Evolutionary conservation across 2,888 invertebrate genomes (phyloP).

Genomic region (Drosophila nr. perissopoda): DNA sequence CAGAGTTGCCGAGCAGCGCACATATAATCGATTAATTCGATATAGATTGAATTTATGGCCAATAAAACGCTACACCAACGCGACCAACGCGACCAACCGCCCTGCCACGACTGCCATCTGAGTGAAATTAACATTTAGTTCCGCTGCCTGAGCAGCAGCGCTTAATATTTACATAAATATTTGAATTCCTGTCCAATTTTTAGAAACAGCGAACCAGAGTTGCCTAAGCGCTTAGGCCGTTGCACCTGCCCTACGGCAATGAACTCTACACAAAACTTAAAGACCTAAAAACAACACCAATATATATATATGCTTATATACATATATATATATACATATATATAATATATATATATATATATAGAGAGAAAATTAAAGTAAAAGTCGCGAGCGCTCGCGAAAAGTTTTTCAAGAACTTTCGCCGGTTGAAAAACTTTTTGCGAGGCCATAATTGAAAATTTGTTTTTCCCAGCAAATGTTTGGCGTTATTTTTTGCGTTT

Average conservation of each 20-base stretch:
- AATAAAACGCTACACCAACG: conserved; percentile 17
- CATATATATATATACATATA: conserved; percentile 10
- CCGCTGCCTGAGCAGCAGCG: conserved; percentile 8
- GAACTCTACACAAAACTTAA: conserved; percentile 59
- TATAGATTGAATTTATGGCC: conserved; percentile 85
- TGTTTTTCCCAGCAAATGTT: conserved; percentile 57
- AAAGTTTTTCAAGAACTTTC: conserved; percentile 74
- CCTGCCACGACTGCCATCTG: background rate
- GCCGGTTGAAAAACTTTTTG: conserved; percentile 67
- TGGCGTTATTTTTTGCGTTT: conserved; percentile 11
- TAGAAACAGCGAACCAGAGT: conserved; percentile 16
- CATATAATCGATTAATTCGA: conserved; percentile 85
- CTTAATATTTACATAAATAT: conserved; percentile 28
- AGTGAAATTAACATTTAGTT: conserved; percentile 16
- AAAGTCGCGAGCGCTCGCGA: conserved; percentile 67
- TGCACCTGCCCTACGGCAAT: conserved; percentile 75
- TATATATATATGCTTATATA: conserved; percentile 5
- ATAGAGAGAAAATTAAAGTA: conserved; percentile 67
- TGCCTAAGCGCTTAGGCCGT: conserved; percentile 56
- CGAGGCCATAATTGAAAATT: conserved; percentile 77
- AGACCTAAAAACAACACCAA: conserved; percentile 33
- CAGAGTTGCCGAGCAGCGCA: conserved; percentile 76
- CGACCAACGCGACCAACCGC: too few relatives aligned
- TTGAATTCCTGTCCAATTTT: conserved; percentile 23
- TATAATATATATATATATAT: background rate